Conservation (phyloP, 2,888 invertebrate genomes). For the Yponomeuta plumbellus region DNA sequence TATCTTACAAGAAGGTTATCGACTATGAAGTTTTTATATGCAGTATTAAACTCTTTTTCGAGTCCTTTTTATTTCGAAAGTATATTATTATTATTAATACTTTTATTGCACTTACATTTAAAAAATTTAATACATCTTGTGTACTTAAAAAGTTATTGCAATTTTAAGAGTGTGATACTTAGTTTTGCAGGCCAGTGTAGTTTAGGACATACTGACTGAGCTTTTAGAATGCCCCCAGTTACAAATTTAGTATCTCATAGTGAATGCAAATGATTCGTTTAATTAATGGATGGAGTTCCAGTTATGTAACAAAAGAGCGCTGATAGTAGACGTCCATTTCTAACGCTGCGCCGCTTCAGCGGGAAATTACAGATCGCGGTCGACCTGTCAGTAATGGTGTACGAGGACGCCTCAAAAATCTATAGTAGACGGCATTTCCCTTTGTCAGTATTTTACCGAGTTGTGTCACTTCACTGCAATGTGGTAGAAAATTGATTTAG, state of each 20-base stretch:
- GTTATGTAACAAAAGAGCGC: slow-evolving; percentile 1
- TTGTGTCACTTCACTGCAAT: neutral
- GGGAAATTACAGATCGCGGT: neutral
- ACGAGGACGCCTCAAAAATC: neutral
- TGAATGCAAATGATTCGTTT: neutral
- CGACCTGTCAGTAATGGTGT: neutral
- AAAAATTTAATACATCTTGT: too few relatives aligned
- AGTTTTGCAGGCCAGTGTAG: too few relatives aligned
- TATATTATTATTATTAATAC: too few relatives aligned
- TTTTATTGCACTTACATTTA: too few relatives aligned
- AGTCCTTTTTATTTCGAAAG: too few relatives aligned
- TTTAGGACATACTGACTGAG: neutral
- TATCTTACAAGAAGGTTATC: too few relatives aligned
- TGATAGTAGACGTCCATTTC: neutral
- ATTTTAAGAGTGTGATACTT: too few relatives aligned
- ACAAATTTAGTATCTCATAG: neutral
- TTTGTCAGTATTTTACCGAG: neutral
- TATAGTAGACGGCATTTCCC: neutral
- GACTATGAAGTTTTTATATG: too few relatives aligned
- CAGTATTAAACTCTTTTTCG: too few relatives aligned
- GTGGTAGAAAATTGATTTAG: neutral
- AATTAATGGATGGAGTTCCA: neutral
- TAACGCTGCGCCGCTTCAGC: neutral
- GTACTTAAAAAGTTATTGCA: too few relatives aligned
- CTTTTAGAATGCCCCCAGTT: neutral